Percentiles rank a stretch among this genome's conserved stretches.
These are phyloP conservation scores for Brachycybe producta DNA, from an alignment of 2,888 invertebrate species.

Conservation along the genomic window DNA sequence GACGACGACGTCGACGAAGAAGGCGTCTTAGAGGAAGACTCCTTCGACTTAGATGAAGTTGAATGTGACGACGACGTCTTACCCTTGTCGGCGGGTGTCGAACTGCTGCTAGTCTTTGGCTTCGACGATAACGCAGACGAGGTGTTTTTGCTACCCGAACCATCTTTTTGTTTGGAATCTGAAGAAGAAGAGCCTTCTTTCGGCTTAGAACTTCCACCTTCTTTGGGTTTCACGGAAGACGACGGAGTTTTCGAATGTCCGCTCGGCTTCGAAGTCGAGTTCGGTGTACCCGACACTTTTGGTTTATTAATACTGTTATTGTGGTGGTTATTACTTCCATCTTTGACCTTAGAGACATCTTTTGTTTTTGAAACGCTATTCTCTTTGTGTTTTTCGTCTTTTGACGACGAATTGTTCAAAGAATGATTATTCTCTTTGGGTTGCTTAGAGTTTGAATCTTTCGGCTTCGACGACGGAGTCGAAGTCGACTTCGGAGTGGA, in stretches of 20 bases:
- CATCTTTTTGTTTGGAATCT: neutral
- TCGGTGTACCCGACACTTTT: neutral
- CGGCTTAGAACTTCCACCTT: constrained; percentile 2
- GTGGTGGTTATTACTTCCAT: no score
- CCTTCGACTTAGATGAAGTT: constrained; percentile 33
- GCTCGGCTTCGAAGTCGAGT: neutral
- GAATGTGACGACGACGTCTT: neutral
- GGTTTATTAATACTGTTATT: constrained; percentile 8
- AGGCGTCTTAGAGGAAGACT: constrained; percentile 37
- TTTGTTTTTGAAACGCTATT: neutral
- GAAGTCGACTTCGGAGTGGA: neutral
- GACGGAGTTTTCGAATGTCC: no score
- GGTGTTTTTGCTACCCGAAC: constrained; percentile 32
- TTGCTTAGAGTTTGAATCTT: neutral
- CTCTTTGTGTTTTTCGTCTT: no score
- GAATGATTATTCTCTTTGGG: neutral
- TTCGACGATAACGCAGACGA: constrained; percentile 21
- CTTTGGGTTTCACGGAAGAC: no score
- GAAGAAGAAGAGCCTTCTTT: neutral
- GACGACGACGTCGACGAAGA: constrained; percentile 22
- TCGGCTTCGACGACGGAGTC: neutral
- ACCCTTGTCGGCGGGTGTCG: no score
- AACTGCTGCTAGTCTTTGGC: no score
- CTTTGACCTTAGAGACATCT: neutral
- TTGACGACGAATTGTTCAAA: neutral